A percentile compares a stretch with the other conserved stretches of the same genome.
Conservation (phyloP, 2,113 vertebrate genomes). For the Dinomys branickii region DNA sequence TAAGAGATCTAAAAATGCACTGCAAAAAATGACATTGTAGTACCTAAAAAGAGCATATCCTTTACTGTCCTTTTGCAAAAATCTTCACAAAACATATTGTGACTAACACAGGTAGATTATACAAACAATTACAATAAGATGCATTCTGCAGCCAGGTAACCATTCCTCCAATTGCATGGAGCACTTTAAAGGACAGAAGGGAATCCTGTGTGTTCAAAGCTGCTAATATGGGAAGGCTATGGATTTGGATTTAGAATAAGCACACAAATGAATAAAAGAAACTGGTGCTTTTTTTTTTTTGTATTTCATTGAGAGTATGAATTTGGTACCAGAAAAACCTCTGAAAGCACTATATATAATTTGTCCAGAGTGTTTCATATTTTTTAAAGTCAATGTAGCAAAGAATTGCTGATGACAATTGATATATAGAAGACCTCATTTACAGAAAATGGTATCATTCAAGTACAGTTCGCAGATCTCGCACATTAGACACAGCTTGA, state of each 20-base stretch:
- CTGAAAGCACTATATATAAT: constrained; percentile 68
- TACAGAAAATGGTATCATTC: constrained; percentile 88
- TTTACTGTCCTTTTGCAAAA: background rate
- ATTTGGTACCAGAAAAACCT: constrained; percentile 43
- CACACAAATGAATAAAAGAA: constrained; percentile 51
- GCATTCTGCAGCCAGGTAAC: rapidly evolving
- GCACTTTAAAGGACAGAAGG: background rate
- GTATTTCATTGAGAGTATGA: constrained; percentile 15
- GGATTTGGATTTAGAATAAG: constrained; percentile 56
- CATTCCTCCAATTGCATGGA: constrained; percentile 12
- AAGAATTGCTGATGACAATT: constrained; percentile 85
- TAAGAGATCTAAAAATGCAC: constrained; percentile 37
- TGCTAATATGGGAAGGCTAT: background rate
- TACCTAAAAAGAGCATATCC: background rate
- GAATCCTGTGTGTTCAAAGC: background rate
- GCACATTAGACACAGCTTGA: constrained; percentile 88
- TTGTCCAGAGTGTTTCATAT: constrained; percentile 80
- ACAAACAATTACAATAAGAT: background rate
- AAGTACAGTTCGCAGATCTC: constrained; percentile 84
- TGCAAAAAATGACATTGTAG: constrained; percentile 25
- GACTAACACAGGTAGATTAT: background rate
- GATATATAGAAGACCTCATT: constrained; percentile 85
- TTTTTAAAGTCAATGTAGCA: constrained; percentile 85
- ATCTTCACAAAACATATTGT: background rate
- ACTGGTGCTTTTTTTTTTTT: background rate